phyloP scores from a whole-genome alignment of 2,797 vertebrate genomes.

The Steatocranus sp. region DNA sequence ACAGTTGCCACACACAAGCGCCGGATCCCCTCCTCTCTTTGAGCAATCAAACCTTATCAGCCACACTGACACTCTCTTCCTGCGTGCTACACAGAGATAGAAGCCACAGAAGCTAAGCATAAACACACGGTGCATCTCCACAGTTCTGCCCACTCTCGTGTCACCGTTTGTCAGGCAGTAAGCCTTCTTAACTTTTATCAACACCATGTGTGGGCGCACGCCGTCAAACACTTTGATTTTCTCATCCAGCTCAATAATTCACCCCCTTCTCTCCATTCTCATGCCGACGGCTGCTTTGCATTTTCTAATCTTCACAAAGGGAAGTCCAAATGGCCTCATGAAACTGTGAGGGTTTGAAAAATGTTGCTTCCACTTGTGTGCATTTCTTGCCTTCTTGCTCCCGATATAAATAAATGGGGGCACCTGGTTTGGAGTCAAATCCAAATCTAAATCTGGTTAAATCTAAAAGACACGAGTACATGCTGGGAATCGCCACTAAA shows the following conservation, averaged over 20 bases:
- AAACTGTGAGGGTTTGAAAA: not conserved
- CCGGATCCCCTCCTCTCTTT: constrained; percentile 19
- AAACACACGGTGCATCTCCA: not conserved
- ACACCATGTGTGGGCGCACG: not conserved
- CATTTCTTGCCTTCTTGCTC: not conserved
- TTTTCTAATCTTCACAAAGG: constrained; percentile 20
- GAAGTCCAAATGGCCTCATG: not conserved
- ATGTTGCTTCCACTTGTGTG: not conserved
- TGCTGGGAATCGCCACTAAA: not conserved
- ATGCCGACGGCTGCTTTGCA: constrained; percentile 15
- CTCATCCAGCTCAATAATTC: not conserved
- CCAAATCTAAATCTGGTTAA: constrained; percentile 42
- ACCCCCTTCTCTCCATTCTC: not conserved
- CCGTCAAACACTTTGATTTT: not conserved
- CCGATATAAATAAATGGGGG: constrained; percentile 15
- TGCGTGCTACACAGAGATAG: constrained; percentile 39
- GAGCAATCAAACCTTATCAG: constrained; percentile 45
- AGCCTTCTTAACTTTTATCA: constrained; percentile 59
- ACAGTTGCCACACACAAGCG: not conserved
- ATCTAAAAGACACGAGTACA: not conserved
- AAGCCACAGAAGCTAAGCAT: constrained; percentile 1
- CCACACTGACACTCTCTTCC: constrained; percentile 42
- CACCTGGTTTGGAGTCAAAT: constrained; percentile 25
- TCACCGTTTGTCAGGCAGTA: constrained; percentile 49
- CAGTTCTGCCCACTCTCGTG: constrained; percentile 1